Percentiles rank a stretch among this genome's conserved stretches.
Evolutionary conservation across 2,797 vertebrate genomes (phyloP).

Genomic region (Oreortyx pictus): DNA sequence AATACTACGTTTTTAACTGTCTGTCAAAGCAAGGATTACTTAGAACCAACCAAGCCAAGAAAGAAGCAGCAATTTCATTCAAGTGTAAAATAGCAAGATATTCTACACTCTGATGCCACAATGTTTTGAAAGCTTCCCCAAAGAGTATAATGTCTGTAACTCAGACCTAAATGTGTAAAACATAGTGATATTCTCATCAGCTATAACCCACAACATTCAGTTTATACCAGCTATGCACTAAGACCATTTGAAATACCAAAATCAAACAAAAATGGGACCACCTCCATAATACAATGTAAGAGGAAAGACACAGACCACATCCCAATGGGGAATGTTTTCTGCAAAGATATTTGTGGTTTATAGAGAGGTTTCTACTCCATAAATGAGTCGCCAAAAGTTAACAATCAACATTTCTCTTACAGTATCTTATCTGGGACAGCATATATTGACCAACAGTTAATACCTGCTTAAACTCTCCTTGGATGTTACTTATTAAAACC

Average conservation of each 20-base stretch:
- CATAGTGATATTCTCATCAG: neutral
- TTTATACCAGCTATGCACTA: neutral
- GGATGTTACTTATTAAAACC: neutral
- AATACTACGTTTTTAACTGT: neutral
- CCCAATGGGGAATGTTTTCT: neutral
- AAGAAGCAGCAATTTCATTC: neutral
- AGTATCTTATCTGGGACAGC: neutral
- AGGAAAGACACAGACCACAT: neutral
- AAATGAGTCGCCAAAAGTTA: neutral
- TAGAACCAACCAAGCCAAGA: neutral
- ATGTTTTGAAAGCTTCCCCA: neutral
- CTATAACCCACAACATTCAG: neutral
- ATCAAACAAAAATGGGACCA: neutral
- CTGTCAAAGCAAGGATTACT: neutral
- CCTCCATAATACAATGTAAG: neutral
- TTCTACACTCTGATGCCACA: neutral
- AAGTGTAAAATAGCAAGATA: neutral
- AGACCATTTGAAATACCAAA: neutral
- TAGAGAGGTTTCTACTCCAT: neutral
- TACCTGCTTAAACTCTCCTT: neutral
- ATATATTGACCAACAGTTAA: neutral
- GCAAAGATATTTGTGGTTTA: rapidly evolving
- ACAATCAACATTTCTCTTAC: neutral
- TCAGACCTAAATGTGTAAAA: neutral
- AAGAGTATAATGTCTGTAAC: neutral